These are phyloP conservation scores for Loris lydekkerianus DNA, from an alignment of 2,797 vertebrate genomes.

Conservation along the genomic window DNA sequence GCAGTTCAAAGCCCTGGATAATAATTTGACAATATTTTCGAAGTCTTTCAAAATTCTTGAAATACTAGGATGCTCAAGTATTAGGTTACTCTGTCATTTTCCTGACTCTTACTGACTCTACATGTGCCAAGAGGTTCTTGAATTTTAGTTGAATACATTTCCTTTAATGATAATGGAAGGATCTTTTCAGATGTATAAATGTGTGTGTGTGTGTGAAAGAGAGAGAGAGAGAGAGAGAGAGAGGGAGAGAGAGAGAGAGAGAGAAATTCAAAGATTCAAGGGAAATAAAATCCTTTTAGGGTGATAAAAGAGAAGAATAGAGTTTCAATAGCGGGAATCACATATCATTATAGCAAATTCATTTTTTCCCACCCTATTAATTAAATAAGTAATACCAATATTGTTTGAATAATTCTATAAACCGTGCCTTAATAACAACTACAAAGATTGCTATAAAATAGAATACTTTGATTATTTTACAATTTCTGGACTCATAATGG, in stretches of 20 bases:
- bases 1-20: constrained; percentile 67
- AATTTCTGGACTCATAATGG: not conserved
- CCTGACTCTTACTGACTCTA: not conserved
- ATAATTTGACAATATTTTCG: constrained; percentile 75
- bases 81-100: constrained; percentile 34
- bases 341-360: not conserved
- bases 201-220: not conserved
- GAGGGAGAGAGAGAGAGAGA: too few species aligned
- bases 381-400: not conserved
- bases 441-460: not conserved
- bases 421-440: not conserved
- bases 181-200: not conserved
- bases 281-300: not conserved
- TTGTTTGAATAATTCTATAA: not conserved
- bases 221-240: too few species aligned
- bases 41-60: constrained; percentile 67
- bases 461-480: not conserved
- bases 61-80: constrained; percentile 29
- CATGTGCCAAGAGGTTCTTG: not conserved
- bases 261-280: not conserved
- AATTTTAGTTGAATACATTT: constrained; percentile 36
- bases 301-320: not conserved
- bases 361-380: not conserved
- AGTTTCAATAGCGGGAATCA: not conserved
- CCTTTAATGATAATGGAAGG: not conserved